Evolutionary conservation across 1,140 invertebrate genomes (phyloP), one percentile per base, ranked within the genome.

Genomic region (Ostrea edulis): DNA sequence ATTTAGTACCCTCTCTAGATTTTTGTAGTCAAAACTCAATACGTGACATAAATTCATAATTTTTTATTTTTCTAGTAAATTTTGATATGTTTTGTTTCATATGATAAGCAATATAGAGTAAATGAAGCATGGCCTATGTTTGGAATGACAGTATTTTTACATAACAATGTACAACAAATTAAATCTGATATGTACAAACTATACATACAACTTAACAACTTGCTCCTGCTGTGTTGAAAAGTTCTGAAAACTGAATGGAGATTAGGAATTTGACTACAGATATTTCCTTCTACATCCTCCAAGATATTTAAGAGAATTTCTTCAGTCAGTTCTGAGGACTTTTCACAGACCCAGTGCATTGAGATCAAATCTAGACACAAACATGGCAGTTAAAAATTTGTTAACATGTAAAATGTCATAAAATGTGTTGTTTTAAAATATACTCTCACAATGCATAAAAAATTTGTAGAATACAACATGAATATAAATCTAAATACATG

Each of bases 21-120:
- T 14, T 44, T 44, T 22, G 9, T 12, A 81, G 22, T 29, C 5
- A 20, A 35, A 77, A 81, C 9, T 12, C 22, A 7, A 44, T 44
- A 65, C 29, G 25, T 12, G 7, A 20, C 11, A 14, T 82, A 51
- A 14, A 83, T 83, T 83, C 52, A 14, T 83, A 20, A n/a, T 52
- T 83, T 83, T 83, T 83, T 53, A 22, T 83, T 83, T 83, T 83
- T 83, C n/a, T 54, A 52, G 44, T 8, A 83, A 51, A 83, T 29
- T 29, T 83, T 83, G 35, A 83, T 53, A 52, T 83, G 51, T 83
- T 83, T n/a, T 83, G 44, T 83, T 83, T 52, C 44, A 83, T 83
- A 83, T 83, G 44, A 83, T 83, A 53, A 83, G 44, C 51, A 83
- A 52, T 83, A 81, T 81, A 51, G n/a, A 81, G 3, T 81, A 52